A percentile compares a stretch with the other conserved stretches of the same genome.
Conservation (phyloP, 2,888 invertebrate genomes). For the Ennomos erosarius region DNA sequence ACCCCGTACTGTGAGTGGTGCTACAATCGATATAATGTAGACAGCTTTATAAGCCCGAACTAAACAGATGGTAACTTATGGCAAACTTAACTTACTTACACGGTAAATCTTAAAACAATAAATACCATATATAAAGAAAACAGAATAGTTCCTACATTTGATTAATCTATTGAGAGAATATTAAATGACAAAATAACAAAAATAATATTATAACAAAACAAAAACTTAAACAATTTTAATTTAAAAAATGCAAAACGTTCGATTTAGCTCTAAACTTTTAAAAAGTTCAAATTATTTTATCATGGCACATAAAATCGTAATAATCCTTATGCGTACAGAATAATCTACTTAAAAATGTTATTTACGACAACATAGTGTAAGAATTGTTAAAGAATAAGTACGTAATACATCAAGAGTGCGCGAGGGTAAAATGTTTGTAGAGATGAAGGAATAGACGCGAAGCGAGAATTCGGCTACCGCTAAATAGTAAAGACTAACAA, state of each 20-base stretch:
- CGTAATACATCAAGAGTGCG: slow-evolving; percentile 9
- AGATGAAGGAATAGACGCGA: slow-evolving; percentile 12
- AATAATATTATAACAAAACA: slow-evolving; percentile 2
- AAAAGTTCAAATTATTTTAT: slow-evolving; percentile 12
- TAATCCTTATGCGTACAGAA: slow-evolving; percentile 9
- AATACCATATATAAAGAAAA: slow-evolving; percentile 1
- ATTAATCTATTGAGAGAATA: not conserved
- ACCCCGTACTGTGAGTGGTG: slow-evolving; percentile 40
- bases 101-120: slow-evolving; percentile 15
- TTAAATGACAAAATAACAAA: not conserved
- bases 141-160: slow-evolving; percentile 4
- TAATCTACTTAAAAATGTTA: slow-evolving; percentile 12
- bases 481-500: slow-evolving; percentile 38
- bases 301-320: slow-evolving; percentile 23
- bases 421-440: slow-evolving; percentile 9
- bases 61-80: slow-evolving; percentile 18
- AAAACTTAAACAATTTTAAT: slow-evolving; percentile 2
- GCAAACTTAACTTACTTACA: slow-evolving; percentile 10
- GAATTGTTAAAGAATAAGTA: slow-evolving; percentile 5
- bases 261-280: slow-evolving; percentile 5
- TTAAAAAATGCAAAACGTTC: slow-evolving; percentile 1
- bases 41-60: slow-evolving; percentile 22
- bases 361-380: slow-evolving; percentile 4
- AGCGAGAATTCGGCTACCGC: slow-evolving; percentile 20
- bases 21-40: slow-evolving; percentile 6